phyloP scores from a whole-genome alignment of 2,797 vertebrate species.

The Characodon lateralis region DNA sequence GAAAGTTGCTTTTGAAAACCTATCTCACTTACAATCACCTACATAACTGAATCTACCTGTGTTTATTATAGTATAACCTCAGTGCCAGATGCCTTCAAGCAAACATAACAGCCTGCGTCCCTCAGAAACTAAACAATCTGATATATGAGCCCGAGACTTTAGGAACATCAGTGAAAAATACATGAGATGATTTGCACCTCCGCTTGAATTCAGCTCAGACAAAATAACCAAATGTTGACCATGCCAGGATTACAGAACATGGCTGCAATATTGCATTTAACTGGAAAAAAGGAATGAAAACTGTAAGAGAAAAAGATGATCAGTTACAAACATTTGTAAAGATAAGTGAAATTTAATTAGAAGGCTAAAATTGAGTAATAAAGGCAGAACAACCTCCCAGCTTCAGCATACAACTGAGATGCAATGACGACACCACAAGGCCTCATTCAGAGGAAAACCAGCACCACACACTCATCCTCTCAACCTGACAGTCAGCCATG shows the following conservation, averaged over 20 bases:
- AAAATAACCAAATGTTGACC: slow-evolving; percentile 28
- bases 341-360: neutral
- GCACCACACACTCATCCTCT: slow-evolving; percentile 13
- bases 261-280: neutral
- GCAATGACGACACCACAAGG: slow-evolving; percentile 11
- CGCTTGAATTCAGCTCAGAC: slow-evolving; percentile 21
- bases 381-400: slow-evolving; percentile 28
- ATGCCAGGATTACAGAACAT: slow-evolving; percentile 6
- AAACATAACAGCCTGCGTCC: slow-evolving; percentile 28
- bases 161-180: slow-evolving; percentile 57
- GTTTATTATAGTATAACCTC: slow-evolving; percentile 6
- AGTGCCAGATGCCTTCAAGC: slow-evolving; percentile 35
- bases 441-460: slow-evolving; percentile 10
- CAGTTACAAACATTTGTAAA: neutral
- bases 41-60: slow-evolving; percentile 3
- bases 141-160: slow-evolving; percentile 46
- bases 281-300: neutral
- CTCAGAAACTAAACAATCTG: slow-evolving; percentile 35
- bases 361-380: slow-evolving; percentile 21
- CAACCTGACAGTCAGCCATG: slow-evolving; percentile 35
- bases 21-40: neutral
- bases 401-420: slow-evolving; percentile 40
- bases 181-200: slow-evolving; percentile 45
- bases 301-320: neutral
- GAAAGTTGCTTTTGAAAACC: slow-evolving; percentile 13